Evolutionary conservation across 2,888 invertebrate genomes (phyloP), one percentile per base, ranked within the genome.

Genomic region (Papilio elwesi): DNA sequence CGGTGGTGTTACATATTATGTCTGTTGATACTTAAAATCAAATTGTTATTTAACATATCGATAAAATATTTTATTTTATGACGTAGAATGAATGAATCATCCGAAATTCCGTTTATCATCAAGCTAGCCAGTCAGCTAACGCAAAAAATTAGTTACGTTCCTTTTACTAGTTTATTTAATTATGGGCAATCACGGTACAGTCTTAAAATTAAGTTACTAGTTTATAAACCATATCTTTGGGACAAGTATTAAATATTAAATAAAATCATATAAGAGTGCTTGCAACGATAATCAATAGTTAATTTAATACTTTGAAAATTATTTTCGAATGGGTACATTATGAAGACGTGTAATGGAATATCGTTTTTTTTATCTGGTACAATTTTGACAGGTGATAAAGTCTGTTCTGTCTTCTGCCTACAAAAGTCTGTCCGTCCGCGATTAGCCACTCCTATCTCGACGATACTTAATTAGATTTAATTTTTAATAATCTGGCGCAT

Each of bases 401-500:
- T 76, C 76, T 71, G 77, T 77, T 76, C 76, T 71, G 77, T 77
- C 78, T 78, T 79, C 76, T 73, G 69, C 73, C 68, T 66, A 70
- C 67, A 67, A 73, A 82, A 83, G 84, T 83, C 81, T 78, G 80
- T 91, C 90, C 89, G 89, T 92, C 88, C 88, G 86, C 83, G 86
- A 89, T 87, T 87, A 88, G 91, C 92, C 92, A 90, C 92, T 93
- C 92, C 91, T 92, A 85, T 84, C 79, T 80, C 80, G 81, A 79
- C 78, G 80, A 85, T 84, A 84, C 80, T 81, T 81, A 78, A 83
- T 85, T 84, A 83, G 80, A 79, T 80, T 80, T 85, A 85, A 83
- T 82, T 79, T n/a, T 78, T 71, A 78, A 76, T 80, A 81, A 81
- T 82, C 78, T 82, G 77, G 81, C 77, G 74, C 83, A 79, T 85